Evolutionary conservation across 2,113 vertebrate species (phyloP).

Genomic region (Phalacrocorax brasilianus): DNA sequence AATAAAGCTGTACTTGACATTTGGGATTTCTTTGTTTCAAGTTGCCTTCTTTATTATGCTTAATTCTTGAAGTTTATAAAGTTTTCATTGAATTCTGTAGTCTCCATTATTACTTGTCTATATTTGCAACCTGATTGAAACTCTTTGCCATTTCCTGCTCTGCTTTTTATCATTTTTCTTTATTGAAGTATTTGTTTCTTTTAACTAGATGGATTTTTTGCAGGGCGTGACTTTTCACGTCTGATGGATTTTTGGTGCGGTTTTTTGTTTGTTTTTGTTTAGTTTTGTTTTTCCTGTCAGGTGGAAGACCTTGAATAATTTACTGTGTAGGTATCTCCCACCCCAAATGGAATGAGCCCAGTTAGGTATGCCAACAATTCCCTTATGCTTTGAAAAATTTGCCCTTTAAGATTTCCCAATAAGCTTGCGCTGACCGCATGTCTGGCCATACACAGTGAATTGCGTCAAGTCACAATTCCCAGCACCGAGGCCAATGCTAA

Average conservation of each 20-base stretch:
- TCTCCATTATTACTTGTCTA: slow-evolving; percentile 16
- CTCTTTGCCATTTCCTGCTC: not conserved
- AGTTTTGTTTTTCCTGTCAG: not conserved
- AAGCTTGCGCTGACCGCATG: accelerated
- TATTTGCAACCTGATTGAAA: not conserved
- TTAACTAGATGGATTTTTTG: not conserved
- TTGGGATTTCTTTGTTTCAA: slow-evolving; percentile 40
- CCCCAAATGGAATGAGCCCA: not conserved
- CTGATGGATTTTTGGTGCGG: not conserved
- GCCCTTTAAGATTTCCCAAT: not conserved
- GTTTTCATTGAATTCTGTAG: slow-evolving; percentile 30
- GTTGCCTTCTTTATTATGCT: slow-evolving; percentile 42
- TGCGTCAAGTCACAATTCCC: not conserved
- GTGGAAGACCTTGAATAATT: not conserved
- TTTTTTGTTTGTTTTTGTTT: not conserved
- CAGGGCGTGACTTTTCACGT: not conserved
- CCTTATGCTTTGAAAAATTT: not conserved
- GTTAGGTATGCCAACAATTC: not conserved
- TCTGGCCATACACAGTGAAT: not conserved
- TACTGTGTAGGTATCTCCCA: not conserved
- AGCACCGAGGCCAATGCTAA: not conserved
- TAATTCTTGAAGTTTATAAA: slow-evolving; percentile 33
- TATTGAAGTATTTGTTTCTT: not conserved
- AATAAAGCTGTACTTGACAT: not conserved
- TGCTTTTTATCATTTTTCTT: not conserved